Evolutionary conservation across 2,888 invertebrate species (phyloP), one percentile per base, ranked within the genome.

Genomic region (Epinotia bilunana): DNA sequence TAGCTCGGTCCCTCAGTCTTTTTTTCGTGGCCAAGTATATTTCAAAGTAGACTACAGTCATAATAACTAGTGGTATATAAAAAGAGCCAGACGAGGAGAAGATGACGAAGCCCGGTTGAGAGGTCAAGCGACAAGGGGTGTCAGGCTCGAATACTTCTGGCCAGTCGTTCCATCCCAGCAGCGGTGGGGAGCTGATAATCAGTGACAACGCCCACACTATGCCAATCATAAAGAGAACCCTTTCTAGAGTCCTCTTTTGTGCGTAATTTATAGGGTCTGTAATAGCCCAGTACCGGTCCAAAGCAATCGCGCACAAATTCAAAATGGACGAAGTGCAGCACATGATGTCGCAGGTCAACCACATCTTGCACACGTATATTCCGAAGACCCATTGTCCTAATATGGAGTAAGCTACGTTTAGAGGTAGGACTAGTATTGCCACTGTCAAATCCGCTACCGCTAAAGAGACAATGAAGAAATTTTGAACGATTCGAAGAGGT

Each of bases 101-200:
- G 79, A 99, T 95, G 70, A 99, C 97, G 88, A 98, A 99, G 16
- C 98, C 98, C 78, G 96, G 97, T 82, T 99, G 96, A 12, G 97
- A 96, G 2, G 98, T 98, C 73, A 99, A 93, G 82, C 96, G 96
- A 85, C 98, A 98, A 5, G 97, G 97, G 39, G 97, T 97, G 61
- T 96, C 95, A 0, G 96, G 96, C 79, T 96, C 95, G 76, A 98
- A 97, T 64, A 96, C 96, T 62, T 97, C 96, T 0, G 98, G 98
- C 98, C 98, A 98, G 90, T 99, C 98, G 85, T 98, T 98, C 98
- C 98, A 98, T 0, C 98, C 98, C 23, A 98, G 95, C 73, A 98
- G 89, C 0, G 98, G 98, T 0, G 98, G 98, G 7, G 98, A 98
- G 84, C 98, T 98, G 82, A 98, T 98, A 74, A 98, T 91, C 60